Conservation (phyloP, 2,797 vertebrate species). For the Synanceia verrucosa region DNA sequence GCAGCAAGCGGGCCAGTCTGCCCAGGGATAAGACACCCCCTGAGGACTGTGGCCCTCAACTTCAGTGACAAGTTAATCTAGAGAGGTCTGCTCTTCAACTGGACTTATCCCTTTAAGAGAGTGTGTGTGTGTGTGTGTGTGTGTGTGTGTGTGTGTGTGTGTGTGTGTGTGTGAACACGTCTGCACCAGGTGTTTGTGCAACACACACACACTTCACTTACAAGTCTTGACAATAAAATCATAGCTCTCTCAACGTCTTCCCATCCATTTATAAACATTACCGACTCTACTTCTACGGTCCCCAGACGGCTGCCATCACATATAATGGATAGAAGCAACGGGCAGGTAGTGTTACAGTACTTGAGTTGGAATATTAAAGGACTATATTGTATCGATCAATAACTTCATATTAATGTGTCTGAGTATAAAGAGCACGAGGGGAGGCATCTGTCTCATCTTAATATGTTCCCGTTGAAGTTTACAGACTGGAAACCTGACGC, state of each 20-base stretch:
- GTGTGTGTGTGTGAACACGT: not conserved
- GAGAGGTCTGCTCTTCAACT: constrained; percentile 41
- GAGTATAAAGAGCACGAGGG: constrained; percentile 24
- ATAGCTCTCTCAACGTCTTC: constrained; percentile 35
- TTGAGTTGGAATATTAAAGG: constrained; percentile 24
- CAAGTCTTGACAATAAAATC: constrained; percentile 52
- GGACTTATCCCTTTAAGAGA: constrained; percentile 17
- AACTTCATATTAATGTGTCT: constrained; percentile 33
- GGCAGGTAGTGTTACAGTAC: not conserved
- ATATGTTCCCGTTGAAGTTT: constrained; percentile 29
- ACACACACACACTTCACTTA: constrained; percentile 9
- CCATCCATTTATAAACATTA: constrained; percentile 25
- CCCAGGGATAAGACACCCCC: constrained; percentile 49
- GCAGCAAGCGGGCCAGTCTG: constrained; percentile 45
- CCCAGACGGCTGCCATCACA: constrained; percentile 3
- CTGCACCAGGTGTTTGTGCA: constrained; percentile 10
- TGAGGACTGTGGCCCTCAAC: constrained; percentile 47
- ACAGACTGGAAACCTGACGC: constrained; percentile 33
- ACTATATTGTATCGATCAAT: constrained; percentile 47
- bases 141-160: not conserved
- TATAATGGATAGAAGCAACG: constrained; percentile 20
- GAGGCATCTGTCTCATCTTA: constrained; percentile 44
- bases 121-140: not conserved
- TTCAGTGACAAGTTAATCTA: constrained; percentile 67
- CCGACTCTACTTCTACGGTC: constrained; percentile 39